phyloP scores from a whole-genome alignment of 2,888 invertebrate species.

The Orchesella flavescens region DNA sequence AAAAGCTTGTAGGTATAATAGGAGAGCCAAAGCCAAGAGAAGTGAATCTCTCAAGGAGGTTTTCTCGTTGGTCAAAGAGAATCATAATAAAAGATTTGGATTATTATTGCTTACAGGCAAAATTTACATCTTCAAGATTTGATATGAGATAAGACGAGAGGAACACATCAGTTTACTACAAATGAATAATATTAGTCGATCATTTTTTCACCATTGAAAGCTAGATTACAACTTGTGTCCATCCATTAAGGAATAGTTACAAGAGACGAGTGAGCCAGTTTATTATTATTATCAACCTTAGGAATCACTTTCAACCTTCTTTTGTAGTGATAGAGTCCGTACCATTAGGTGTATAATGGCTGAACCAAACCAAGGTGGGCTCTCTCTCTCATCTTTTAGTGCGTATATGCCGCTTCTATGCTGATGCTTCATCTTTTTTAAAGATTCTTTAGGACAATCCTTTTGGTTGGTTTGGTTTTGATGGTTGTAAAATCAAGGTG shows the following conservation, averaged over 20 bases:
- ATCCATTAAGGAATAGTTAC: conserved; percentile 51
- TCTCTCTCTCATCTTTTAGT: background rate
- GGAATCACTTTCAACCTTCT: conserved; percentile 26
- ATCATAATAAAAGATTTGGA: conserved; percentile 51
- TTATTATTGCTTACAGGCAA: conserved; percentile 51
- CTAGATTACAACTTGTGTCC: conserved; percentile 50
- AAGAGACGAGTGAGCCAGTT: conserved; percentile 52
- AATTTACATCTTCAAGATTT: conserved; percentile 45
- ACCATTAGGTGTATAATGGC: background rate
- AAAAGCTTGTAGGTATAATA: too few species aligned
- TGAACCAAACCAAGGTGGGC: conserved; percentile 48
- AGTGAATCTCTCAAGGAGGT: conserved; percentile 37
- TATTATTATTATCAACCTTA: conserved; percentile 41
- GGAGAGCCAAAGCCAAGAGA: background rate
- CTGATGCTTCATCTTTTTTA: too few species aligned
- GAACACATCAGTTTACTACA: conserved; percentile 49
- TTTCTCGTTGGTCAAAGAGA: conserved; percentile 33
- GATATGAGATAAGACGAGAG: conserved; percentile 40
- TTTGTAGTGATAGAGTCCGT: background rate
- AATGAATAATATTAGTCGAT: conserved; percentile 53
- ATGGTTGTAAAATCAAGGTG: too few species aligned
- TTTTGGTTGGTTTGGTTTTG: too few species aligned
- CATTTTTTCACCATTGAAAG: conserved; percentile 52
- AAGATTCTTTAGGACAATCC: too few species aligned
- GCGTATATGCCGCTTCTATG: background rate